Conservation (phyloP, 2,797 vertebrate genomes). For the Anguilla pacifica region DNA sequence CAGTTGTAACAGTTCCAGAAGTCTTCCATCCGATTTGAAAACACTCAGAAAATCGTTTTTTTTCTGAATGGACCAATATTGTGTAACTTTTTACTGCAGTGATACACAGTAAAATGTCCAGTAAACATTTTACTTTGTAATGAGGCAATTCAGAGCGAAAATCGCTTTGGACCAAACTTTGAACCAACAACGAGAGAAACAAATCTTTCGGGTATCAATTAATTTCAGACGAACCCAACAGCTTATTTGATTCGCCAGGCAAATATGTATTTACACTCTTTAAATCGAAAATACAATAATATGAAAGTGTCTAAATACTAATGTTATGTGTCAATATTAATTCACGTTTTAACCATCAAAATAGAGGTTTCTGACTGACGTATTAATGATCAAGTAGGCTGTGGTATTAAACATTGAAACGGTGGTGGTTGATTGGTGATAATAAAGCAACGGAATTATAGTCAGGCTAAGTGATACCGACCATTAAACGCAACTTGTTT, state of each 20-base stretch:
- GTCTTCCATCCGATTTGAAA: not conserved
- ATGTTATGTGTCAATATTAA: not conserved
- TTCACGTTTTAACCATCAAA: not conserved
- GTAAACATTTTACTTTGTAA: too few species aligned
- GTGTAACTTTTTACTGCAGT: not conserved
- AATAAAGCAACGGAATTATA: not conserved
- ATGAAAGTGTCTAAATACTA: too few species aligned
- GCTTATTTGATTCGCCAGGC: not conserved
- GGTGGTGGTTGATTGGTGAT: not conserved
- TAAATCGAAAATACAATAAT: too few species aligned
- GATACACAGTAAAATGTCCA: too few species aligned
- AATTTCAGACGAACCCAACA: not conserved
- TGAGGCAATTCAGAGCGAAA: not conserved
- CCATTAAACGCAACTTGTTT: not conserved
- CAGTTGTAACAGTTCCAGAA: not conserved
- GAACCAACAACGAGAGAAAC: too few species aligned
- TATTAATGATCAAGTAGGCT: not conserved
- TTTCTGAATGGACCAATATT: not conserved
- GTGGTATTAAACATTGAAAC: not conserved
- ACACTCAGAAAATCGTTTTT: not conserved
- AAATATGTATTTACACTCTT: not conserved
- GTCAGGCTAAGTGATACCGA: not conserved
- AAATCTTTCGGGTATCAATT: not conserved
- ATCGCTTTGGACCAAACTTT: not conserved
- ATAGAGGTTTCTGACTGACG: not conserved